Conservation (phyloP, 2,113 vertebrate species). For the Saguinus midas region DNA sequence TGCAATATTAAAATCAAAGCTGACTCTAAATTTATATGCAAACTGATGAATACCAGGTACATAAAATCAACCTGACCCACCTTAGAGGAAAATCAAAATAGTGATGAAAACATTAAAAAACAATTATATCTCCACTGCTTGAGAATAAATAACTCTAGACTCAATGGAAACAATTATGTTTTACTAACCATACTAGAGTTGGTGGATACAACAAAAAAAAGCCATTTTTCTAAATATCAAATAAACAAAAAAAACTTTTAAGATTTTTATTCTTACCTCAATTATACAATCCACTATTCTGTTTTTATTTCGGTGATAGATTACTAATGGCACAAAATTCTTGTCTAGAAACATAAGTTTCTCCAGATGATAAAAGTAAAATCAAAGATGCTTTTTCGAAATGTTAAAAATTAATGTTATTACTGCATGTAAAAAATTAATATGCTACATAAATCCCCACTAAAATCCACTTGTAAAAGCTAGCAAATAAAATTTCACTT, state of each 20-base stretch:
- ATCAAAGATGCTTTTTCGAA: slow-evolving; percentile 11
- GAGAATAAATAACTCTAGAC: not conserved
- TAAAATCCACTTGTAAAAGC: slow-evolving; percentile 38
- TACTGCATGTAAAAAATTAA: slow-evolving; percentile 43
- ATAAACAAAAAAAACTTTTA: slow-evolving; percentile 38
- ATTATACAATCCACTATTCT: not conserved
- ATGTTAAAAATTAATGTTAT: slow-evolving; percentile 52
- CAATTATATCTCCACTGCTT: slow-evolving; percentile 56
- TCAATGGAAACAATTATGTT: not conserved
- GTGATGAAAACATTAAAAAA: slow-evolving; percentile 57
- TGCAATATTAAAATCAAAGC: slow-evolving; percentile 69
- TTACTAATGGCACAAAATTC: not conserved
- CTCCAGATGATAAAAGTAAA: slow-evolving; percentile 46
- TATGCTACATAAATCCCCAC: slow-evolving; percentile 28
- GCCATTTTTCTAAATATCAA: not conserved
- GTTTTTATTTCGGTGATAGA: slow-evolving; percentile 30
- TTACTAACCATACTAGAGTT: not conserved
- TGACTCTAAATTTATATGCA: slow-evolving; percentile 58
- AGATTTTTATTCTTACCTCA: not conserved
- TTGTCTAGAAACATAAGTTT: slow-evolving; percentile 10
- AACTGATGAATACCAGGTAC: slow-evolving; percentile 69
- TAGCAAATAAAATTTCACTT: slow-evolving; percentile 12
- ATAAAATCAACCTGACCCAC: slow-evolving; percentile 45
- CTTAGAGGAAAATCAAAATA: slow-evolving; percentile 37
- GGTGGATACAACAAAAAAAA: slow-evolving; percentile 25